phyloP scores from a whole-genome alignment of 2,888 invertebrate genomes.

The Noctua janthina region DNA sequence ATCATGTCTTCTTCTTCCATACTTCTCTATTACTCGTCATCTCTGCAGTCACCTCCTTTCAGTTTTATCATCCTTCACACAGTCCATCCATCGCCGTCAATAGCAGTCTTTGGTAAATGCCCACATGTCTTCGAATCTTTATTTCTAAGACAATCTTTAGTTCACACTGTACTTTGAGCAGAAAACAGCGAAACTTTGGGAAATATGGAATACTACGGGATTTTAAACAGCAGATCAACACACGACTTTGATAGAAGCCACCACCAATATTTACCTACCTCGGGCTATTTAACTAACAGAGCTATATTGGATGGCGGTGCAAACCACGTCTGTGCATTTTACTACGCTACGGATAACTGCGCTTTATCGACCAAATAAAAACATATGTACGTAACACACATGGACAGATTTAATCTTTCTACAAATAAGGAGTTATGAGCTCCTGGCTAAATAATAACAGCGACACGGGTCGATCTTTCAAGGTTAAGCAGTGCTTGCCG shows the following conservation, averaged over 20 bases:
- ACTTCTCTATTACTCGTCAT: too few species aligned
- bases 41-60: too few species aligned
- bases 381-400: not conserved
- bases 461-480: too few species aligned
- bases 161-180: not conserved
- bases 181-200: not conserved
- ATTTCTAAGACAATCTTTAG: too few species aligned
- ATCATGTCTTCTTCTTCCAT: too few species aligned
- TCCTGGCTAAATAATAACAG: too few species aligned
- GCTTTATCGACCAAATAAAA: not conserved
- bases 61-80: too few species aligned
- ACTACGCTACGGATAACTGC: not conserved
- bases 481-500: too few species aligned
- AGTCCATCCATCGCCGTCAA: too few species aligned
- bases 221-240: not conserved
- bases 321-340: constrained; percentile 1
- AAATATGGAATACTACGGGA: not conserved
- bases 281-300: constrained; percentile 4
- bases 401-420: not conserved
- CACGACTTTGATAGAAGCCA: not conserved
- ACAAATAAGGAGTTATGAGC: not conserved
- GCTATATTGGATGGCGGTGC: not conserved
- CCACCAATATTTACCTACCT: not conserved
- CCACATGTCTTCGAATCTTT: too few species aligned
- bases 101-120: too few species aligned